Conservation (phyloP, 1,140 invertebrate species). For the Cepaea nemoralis region DNA sequence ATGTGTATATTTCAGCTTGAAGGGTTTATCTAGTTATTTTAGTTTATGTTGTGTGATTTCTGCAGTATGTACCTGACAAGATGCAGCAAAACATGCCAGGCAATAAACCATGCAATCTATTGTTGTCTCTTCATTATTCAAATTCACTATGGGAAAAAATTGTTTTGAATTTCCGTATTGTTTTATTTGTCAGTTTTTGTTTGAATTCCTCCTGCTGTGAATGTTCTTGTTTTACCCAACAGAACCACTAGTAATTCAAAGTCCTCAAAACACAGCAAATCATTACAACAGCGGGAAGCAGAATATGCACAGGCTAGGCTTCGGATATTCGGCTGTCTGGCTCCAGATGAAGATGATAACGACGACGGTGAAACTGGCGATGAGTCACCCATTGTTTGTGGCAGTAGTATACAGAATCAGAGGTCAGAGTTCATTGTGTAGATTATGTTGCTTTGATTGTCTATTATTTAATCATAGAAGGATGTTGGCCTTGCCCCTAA, state of each 20-base stretch:
- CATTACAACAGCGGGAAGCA: conserved; percentile 85
- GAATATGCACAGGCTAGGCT: conserved; percentile 88
- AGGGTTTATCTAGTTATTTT: no score
- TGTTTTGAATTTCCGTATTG: not conserved
- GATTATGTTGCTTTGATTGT: no score
- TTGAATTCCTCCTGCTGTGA: not conserved
- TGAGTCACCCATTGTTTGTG: not conserved
- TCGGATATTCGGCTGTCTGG: conserved; percentile 84
- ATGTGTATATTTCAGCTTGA: no score
- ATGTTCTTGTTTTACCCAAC: conserved; percentile 1
- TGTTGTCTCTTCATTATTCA: no score
- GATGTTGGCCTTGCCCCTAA: no score
- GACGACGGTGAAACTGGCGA: not conserved
- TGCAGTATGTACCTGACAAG: no score
- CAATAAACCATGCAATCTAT: no score
- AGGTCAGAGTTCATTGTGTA: no score
- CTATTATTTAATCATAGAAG: no score
- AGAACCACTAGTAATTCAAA: conserved; percentile 15
- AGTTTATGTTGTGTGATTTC: no score
- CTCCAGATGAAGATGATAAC: conserved; percentile 20
- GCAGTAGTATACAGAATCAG: not conserved
- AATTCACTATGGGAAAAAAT: no score
- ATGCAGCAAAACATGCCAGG: no score
- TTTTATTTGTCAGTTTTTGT: not conserved
- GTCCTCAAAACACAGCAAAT: conserved; percentile 81